Percentiles rank a stretch among this genome's conserved stretches.
Conservation (phyloP, 92 coral and sea anemone genomes). For the Nematostella vectensis region DNA sequence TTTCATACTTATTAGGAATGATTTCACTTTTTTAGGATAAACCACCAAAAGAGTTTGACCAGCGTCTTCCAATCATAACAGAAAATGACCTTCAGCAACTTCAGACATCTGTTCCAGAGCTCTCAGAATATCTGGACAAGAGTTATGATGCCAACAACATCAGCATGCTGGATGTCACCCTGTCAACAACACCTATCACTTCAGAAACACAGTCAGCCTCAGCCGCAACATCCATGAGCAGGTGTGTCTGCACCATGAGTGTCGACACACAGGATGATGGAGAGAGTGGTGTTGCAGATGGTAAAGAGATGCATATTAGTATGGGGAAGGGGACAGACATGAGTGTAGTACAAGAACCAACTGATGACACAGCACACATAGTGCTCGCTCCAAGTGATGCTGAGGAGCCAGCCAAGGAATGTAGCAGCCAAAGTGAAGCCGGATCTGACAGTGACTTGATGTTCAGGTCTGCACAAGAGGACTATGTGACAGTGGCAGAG, state of each 20-base stretch:
- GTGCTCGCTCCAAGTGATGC: slow-evolving; percentile 13
- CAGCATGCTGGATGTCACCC: slow-evolving; percentile 56
- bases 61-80: slow-evolving; percentile 67
- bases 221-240: background rate
- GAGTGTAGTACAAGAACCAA: slow-evolving; percentile 21
- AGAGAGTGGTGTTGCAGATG: slow-evolving; percentile 15
- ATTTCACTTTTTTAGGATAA: slow-evolving; percentile 37
- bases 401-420: slow-evolving; percentile 17
- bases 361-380: slow-evolving; percentile 13
- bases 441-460: slow-evolving; percentile 69
- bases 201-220: background rate
- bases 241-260: slow-evolving; percentile 35
- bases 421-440: slow-evolving; percentile 57
- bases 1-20: too few relatives aligned
- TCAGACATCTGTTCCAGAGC: slow-evolving; percentile 52
- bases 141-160: slow-evolving; percentile 39
- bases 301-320: background rate
- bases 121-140: slow-evolving; percentile 42
- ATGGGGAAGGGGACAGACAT: slow-evolving; percentile 10
- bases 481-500: slow-evolving; percentile 70
- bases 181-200: slow-evolving; percentile 12
- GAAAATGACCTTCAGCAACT: slow-evolving; percentile 61
- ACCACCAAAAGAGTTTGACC: slow-evolving; percentile 58
- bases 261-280: slow-evolving; percentile 57
- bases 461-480: slow-evolving; percentile 81